Conservation (phyloP, 2,113 vertebrate species). For the Platichthys flesus region DNA sequence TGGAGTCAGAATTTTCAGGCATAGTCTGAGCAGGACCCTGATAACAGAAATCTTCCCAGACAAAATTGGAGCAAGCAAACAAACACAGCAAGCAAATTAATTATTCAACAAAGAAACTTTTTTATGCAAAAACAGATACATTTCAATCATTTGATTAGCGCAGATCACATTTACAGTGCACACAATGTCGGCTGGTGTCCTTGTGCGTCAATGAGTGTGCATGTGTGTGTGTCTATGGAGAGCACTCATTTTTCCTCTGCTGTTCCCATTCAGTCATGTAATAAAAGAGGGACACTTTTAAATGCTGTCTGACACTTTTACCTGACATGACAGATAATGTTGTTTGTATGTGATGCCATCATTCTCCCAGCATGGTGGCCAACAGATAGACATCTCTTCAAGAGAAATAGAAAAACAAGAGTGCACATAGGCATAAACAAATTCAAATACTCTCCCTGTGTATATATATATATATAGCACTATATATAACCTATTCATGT, state of each 20-base stretch:
- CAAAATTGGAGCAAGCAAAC: not conserved
- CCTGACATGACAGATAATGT: constrained; percentile 62
- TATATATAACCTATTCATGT: not conserved
- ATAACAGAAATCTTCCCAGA: not conserved
- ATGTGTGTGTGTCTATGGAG: not conserved
- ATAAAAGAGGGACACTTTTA: constrained; percentile 41
- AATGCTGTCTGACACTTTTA: constrained; percentile 49
- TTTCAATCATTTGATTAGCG: constrained; percentile 51
- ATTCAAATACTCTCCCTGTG: not conserved
- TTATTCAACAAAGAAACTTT: constrained; percentile 56
- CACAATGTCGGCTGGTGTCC: not conserved
- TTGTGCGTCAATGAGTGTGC: constrained; percentile 5
- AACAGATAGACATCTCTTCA: constrained; percentile 23
- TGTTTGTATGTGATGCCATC: constrained; percentile 31
- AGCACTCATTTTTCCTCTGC: constrained; percentile 31
- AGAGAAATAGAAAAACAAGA: constrained; percentile 15
- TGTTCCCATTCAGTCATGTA: constrained; percentile 72
- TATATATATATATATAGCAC: not conserved
- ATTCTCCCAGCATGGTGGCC: constrained; percentile 23
- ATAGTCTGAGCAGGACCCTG: not conserved
- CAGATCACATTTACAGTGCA: constrained; percentile 37
- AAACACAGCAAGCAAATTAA: constrained; percentile 28
- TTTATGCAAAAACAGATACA: constrained; percentile 60
- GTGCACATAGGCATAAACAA: constrained; percentile 1
- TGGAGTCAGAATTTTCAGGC: not conserved